Evolutionary conservation across 2,797 vertebrate species (phyloP).

Genomic region (Aphelocoma californica): DNA sequence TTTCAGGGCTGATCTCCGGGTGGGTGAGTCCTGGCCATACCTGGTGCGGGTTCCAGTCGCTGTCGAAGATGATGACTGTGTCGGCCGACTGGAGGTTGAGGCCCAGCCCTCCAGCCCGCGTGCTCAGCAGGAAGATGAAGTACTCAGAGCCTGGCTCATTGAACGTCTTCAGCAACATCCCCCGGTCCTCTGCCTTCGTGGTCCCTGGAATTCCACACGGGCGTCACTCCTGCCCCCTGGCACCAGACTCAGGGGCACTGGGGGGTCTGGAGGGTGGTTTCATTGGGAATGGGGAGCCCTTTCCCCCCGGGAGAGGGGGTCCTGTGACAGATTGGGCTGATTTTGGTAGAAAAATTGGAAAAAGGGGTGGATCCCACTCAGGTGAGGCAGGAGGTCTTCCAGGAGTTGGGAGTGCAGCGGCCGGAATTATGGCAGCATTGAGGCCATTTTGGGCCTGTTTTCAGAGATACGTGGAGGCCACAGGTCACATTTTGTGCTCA

Average conservation of each 20-base stretch:
- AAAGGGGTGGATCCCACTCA: too few relatives aligned
- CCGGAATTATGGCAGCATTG: fast-evolving
- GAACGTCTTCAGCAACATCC: constrained; percentile 92
- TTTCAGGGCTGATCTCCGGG: fast-evolving
- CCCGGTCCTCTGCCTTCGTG: constrained; percentile 92
- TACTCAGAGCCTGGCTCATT: constrained; percentile 90
- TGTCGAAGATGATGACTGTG: constrained; percentile 95
- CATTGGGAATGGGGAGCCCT: not conserved
- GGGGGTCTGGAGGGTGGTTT: not conserved
- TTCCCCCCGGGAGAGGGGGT: too few relatives aligned
- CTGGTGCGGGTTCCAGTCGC: constrained; percentile 98
- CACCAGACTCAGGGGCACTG: too few relatives aligned
- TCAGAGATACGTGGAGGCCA: not conserved
- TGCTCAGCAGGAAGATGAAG: constrained; percentile 94
- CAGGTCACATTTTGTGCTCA: not conserved
- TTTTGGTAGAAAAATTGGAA: not conserved
- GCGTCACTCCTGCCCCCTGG: fast-evolving
- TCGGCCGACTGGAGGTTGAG: constrained; percentile 94
- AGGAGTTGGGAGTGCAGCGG: fast-evolving
- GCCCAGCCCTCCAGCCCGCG: constrained; percentile 89
- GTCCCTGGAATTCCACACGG: constrained; percentile 74
- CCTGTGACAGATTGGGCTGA: not conserved
- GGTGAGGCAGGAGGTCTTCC: not conserved
- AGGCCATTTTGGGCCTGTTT: not conserved
- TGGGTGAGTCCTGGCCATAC: not conserved